Conservation (phyloP, 2,888 invertebrate species). For the Lathronympha strigana region DNA sequence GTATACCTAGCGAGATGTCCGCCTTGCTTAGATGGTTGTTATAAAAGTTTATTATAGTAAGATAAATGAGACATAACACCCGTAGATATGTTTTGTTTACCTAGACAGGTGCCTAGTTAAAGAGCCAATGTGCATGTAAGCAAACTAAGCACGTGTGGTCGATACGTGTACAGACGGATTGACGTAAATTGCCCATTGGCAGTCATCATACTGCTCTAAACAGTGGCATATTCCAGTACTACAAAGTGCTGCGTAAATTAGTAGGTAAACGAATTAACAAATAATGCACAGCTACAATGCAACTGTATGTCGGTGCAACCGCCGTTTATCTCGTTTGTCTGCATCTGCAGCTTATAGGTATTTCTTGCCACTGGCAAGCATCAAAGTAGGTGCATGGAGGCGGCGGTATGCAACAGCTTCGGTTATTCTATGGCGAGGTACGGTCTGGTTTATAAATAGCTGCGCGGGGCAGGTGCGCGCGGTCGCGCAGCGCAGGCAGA, state of each 20-base stretch:
- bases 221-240: constrained; percentile 14
- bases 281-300: constrained; percentile 3
- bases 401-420: constrained; percentile 44
- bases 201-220: background rate
- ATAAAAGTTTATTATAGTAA: too few species aligned
- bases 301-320: background rate
- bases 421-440: constrained; percentile 67
- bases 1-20: too few species aligned
- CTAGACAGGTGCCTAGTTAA: too few species aligned
- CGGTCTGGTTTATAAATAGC: constrained; percentile 81
- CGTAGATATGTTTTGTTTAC: too few species aligned
- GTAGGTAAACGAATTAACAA: constrained; percentile 20
- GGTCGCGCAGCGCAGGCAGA: constrained; percentile 72
- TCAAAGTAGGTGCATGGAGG: constrained; percentile 20
- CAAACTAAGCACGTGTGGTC: too few species aligned
- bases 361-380: constrained; percentile 15
- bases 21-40: too few species aligned
- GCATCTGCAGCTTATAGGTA: constrained; percentile 12
- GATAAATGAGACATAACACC: too few species aligned
- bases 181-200: background rate
- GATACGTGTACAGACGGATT: too few species aligned
- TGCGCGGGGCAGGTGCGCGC: constrained; percentile 68
- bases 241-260: constrained; percentile 19
- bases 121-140: too few species aligned
- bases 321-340: constrained; percentile 4